Evolutionary conservation across 2,888 invertebrate genomes (phyloP), one percentile per base, ranked within the genome.

Genomic region (Drosophila multiciliata): DNA sequence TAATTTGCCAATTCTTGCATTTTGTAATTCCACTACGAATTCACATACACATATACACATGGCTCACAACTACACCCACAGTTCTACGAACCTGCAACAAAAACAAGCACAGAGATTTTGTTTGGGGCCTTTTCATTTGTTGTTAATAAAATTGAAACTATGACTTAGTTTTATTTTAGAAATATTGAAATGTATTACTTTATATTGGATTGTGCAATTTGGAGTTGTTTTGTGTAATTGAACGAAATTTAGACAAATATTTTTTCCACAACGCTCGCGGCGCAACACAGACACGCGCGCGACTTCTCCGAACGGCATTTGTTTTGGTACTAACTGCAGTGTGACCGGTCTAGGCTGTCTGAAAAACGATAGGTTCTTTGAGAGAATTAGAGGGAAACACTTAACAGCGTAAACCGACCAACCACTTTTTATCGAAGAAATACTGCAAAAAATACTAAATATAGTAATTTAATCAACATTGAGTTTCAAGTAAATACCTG

Each of bases 241-340:
- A 67, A 65, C 78, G 67, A 65, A 72, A 80, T 64, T 65, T 48
- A 72, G 35, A 64, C 23, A 52, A 72, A 54, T 71, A 62, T 64
- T 66, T 75, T 77, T 75, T 53, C 59, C 58, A 80, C 66, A 71
- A 71, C 80, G 79, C 80, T 82, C 72, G 80, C 82, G 61, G 82
- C 80, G 80, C 66, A 64, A 65, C 76, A 82, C 66, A 69, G 60
- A 65, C 75, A 79, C 83, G 80, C 72, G 70, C 65, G 54, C 80
- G 53, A 80, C 80, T 67, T 54, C 64, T 75, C 66, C 57, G 68
- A 66, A 68, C 79, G 72, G 82, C 80, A 78, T 82, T 80, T 80
- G 82, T 80, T 80, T 82, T 80, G 79, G 79, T 82, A 82, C 82
- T 78, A 78, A 81, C 69, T 65, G 36, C 61, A 77, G 66, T 80